Percentiles rank a stretch among this genome's conserved stretches.
phyloP scores from a whole-genome alignment of 2,113 vertebrate species.

The Rhizomys pruinosus region DNA sequence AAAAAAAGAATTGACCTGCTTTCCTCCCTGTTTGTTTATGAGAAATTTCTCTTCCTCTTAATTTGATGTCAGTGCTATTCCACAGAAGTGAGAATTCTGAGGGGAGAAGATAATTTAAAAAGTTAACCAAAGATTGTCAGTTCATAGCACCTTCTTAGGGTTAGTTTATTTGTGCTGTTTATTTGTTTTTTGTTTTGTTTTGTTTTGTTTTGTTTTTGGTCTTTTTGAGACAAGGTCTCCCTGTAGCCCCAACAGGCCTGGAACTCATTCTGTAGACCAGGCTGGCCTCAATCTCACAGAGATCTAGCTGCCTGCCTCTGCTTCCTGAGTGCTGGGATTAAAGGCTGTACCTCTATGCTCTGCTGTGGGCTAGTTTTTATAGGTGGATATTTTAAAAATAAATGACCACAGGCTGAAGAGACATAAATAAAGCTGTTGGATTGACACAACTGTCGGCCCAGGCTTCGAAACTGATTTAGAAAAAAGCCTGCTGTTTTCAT shows the following conservation, averaged over 20 bases:
- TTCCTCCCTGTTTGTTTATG: not conserved
- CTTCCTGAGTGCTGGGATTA: too few species aligned
- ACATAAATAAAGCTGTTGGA: not conserved
- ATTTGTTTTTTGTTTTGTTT: too few species aligned
- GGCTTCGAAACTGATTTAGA: conserved; percentile 10
- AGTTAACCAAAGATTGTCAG: not conserved
- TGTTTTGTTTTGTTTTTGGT: too few species aligned
- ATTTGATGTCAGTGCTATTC: not conserved
- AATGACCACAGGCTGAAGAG: not conserved
- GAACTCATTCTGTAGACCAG: too few species aligned
- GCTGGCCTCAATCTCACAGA: too few species aligned
- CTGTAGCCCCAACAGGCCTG: too few species aligned
- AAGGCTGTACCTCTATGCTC: too few species aligned
- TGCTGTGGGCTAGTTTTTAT: too few species aligned
- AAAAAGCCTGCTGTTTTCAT: conserved; percentile 37
- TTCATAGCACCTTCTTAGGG: not conserved
- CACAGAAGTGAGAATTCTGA: not conserved
- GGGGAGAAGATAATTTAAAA: not conserved
- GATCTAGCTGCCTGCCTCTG: too few species aligned
- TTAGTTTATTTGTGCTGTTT: not conserved
- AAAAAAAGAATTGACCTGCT: not conserved
- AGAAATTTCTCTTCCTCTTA: not conserved
- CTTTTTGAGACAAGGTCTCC: too few species aligned
- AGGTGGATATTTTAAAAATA: not conserved
- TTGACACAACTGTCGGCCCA: not conserved